Percentiles rank a stretch among this genome's conserved stretches.
phyloP scores from a whole-genome alignment of 2,888 invertebrate genomes.

The Escarpia spicata region DNA sequence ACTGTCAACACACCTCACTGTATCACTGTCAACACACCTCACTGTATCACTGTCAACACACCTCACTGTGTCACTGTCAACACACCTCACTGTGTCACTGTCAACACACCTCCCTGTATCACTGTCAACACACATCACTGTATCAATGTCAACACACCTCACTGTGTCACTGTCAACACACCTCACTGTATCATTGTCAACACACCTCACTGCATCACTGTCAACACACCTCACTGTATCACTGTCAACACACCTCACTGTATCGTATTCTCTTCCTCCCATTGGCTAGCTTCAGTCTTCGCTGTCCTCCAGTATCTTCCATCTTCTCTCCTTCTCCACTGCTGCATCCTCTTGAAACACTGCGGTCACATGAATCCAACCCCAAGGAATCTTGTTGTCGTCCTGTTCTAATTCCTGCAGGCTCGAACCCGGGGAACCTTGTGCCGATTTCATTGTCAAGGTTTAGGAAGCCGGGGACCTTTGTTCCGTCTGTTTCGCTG shows the following conservation, averaged over 20 bases:
- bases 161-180: no score
- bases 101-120: no score
- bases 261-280: not conserved
- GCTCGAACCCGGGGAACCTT: not conserved
- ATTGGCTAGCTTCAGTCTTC: not conserved
- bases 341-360: not conserved
- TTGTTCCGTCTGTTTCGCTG: constrained; percentile 6
- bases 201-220: no score
- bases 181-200: no score
- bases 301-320: not conserved
- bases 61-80: no score
- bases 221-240: no score
- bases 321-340: not conserved
- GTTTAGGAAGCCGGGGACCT: not conserved
- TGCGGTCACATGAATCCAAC: not conserved
- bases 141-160: no score
- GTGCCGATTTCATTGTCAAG: not conserved
- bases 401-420: not conserved
- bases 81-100: no score
- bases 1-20: no score
- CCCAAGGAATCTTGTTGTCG: not conserved
- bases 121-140: no score
- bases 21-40: no score
- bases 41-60: no score
- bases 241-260: not conserved